A percentile compares a stretch with the other conserved stretches of the same genome.
phyloP scores from a whole-genome alignment of 2,888 invertebrate genomes.

The Chaetogeoica ovagalla region DNA sequence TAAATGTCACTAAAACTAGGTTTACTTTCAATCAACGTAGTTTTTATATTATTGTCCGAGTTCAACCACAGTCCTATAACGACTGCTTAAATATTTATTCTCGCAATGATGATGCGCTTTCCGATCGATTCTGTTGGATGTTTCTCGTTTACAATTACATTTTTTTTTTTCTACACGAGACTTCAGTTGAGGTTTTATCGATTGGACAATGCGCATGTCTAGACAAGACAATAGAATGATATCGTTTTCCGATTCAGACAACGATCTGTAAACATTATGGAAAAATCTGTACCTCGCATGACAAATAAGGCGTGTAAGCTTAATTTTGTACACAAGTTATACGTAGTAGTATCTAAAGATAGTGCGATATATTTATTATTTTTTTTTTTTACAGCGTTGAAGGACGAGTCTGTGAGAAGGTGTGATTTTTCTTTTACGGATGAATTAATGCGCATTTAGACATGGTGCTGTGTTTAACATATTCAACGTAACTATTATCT shows the following conservation, averaged over 20 bases:
- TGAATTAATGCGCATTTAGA: neutral
- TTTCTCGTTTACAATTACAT: no score
- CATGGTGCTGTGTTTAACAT: neutral
- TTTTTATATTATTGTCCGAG: no score
- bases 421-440: slow-evolving; percentile 2
- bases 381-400: neutral
- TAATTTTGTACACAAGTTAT: neutral
- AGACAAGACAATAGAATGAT: neutral
- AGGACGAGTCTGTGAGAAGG: neutral
- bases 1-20: no score
- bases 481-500: no score
- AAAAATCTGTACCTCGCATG: neutral
- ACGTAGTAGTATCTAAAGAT: neutral
- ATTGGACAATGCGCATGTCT: neutral
- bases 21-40: no score
- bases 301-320: slow-evolving; percentile 7
- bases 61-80: no score
- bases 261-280: neutral
- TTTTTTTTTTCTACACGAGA: no score
- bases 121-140: no score
- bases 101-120: no score
- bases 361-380: no score
- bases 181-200: no score
- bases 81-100: no score
- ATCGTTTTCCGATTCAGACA: neutral